A percentile compares a stretch with the other conserved stretches of the same genome.
These are phyloP conservation scores for Pseudorhombus dupliciocellatus DNA, from an alignment of 2,113 vertebrate genomes.

Conservation along the genomic window DNA sequence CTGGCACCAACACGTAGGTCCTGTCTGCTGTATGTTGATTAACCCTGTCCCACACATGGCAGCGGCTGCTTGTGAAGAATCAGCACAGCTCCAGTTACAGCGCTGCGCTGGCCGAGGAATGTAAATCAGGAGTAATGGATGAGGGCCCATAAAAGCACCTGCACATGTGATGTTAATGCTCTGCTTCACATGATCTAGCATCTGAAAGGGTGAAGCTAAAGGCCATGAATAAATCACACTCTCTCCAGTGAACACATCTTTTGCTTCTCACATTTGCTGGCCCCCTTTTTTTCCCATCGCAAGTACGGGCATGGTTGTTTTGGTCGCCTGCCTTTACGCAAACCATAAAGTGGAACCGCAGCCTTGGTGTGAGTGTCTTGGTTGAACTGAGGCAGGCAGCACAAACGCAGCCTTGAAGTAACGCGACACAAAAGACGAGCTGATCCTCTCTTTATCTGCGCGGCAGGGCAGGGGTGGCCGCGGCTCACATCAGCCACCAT, in stretches of 20 bases:
- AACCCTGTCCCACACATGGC: constrained; percentile 30
- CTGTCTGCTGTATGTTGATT: constrained; percentile 30
- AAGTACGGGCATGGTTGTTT: constrained; percentile 60
- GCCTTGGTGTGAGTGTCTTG: constrained; percentile 33
- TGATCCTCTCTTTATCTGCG: constrained; percentile 50
- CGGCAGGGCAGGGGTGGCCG: constrained; percentile 19
- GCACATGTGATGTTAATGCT: constrained; percentile 70
- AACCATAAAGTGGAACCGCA: constrained; percentile 58
- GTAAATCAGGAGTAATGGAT: constrained; percentile 76
- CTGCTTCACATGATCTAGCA: constrained; percentile 73
- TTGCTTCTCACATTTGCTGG: constrained; percentile 49
- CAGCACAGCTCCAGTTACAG: constrained; percentile 57
- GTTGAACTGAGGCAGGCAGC: constrained; percentile 38
- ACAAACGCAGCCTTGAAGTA: constrained; percentile 49
- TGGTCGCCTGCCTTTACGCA: constrained; percentile 50
- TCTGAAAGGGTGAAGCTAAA: constrained; percentile 72
- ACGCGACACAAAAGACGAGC: constrained; percentile 52
- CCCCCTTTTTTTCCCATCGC: constrained; percentile 51
- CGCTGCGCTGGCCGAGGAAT: constrained; percentile 58
- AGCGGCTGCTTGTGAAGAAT: constrained; percentile 41
- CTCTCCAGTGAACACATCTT: constrained; percentile 60
- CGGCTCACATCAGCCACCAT: constrained; percentile 30
- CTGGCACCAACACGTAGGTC: constrained; percentile 26
- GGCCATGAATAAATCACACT: constrained; percentile 70
- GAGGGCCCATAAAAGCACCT: constrained; percentile 74